These are phyloP conservation scores for Mus minutoides DNA, from an alignment of 2,797 vertebrate species.

Conservation along the genomic window DNA sequence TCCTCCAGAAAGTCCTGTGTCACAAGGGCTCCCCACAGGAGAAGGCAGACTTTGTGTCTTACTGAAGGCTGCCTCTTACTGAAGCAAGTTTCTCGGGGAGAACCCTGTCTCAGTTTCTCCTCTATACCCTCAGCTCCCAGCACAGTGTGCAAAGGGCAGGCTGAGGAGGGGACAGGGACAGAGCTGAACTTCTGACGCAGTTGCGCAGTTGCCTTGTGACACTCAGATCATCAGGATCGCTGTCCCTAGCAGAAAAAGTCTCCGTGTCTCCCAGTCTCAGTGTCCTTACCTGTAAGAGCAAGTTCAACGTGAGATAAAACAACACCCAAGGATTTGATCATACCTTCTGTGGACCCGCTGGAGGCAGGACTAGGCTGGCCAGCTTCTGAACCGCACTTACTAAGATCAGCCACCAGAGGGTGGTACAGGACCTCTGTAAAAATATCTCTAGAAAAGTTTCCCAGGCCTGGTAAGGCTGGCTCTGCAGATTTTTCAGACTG, in stretches of 20 bases:
- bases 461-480: too few species aligned
- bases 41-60: rapidly evolving
- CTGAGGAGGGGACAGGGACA: too few species aligned
- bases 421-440: slow-evolving; percentile 65
- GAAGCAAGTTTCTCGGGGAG: neutral
- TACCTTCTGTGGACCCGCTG: rapidly evolving
- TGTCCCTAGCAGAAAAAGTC: neutral
- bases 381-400: neutral
- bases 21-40: rapidly evolving
- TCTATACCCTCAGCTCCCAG: neutral
- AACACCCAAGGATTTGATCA: too few species aligned
- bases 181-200: neutral
- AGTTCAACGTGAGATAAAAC: rapidly evolving
- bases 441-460: neutral
- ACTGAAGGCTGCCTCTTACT: too few species aligned
- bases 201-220: neutral
- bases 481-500: neutral
- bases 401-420: slow-evolving; percentile 83
- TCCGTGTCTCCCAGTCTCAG: neutral
- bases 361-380: neutral
- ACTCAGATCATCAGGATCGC: neutral
- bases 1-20: rapidly evolving
- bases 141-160: too few species aligned
- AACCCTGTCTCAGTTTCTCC: neutral
- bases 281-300: neutral